These are phyloP conservation scores for Lithosia quadra DNA, from an alignment of 2,888 invertebrate genomes.

Conservation along the genomic window DNA sequence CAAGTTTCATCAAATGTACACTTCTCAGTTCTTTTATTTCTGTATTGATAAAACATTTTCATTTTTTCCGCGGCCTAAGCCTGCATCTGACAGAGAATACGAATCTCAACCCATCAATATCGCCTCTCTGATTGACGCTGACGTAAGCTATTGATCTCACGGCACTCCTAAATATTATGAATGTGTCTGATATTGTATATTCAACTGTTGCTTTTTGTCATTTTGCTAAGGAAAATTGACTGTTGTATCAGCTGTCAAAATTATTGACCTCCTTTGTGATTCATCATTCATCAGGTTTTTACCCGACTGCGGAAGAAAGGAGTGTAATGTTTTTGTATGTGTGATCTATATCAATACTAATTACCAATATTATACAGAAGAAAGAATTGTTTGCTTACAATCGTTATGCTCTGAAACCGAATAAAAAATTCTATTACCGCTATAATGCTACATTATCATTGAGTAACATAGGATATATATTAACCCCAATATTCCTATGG, in stretches of 20 bases:
- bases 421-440: too few relatives aligned
- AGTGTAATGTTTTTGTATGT: too few relatives aligned
- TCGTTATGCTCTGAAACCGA: too few relatives aligned
- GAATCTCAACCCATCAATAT: conserved; percentile 8
- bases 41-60: conserved; percentile 4
- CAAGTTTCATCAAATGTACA: not conserved
- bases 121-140: conserved; percentile 17
- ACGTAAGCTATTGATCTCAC: conserved; percentile 16
- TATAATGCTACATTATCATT: too few relatives aligned
- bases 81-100: conserved; percentile 14
- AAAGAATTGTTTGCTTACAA: too few relatives aligned
- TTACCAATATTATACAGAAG: too few relatives aligned
- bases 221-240: not conserved
- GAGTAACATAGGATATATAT: too few relatives aligned
- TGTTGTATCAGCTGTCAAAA: not conserved
- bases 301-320: too few relatives aligned
- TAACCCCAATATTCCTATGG: too few relatives aligned
- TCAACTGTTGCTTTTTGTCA: conserved; percentile 13
- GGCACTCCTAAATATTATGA: conserved; percentile 15
- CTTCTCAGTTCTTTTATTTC: conserved; percentile 5
- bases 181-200: conserved; percentile 8
- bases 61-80: conserved; percentile 10
- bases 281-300: too few relatives aligned
- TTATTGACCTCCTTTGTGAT: not conserved
- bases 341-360: too few relatives aligned